A percentile compares a stretch with the other conserved stretches of the same genome.
phyloP scores from a whole-genome alignment of 1,140 invertebrate genomes.

The Lepidotrigona ventralis region DNA sequence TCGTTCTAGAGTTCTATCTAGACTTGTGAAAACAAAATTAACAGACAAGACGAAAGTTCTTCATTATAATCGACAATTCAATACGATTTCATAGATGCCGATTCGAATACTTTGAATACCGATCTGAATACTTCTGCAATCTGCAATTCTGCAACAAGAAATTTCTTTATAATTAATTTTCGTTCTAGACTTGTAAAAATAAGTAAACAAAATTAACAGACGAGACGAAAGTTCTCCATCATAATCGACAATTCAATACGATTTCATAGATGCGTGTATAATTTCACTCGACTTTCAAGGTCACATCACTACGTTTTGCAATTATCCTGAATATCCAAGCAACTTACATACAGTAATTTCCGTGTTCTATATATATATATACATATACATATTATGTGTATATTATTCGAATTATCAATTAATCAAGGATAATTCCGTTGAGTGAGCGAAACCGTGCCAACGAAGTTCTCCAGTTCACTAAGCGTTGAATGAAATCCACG shows the following conservation, averaged over 20 bases:
- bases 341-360: not conserved
- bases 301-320: not conserved
- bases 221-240: not conserved
- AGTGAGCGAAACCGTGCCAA: not conserved
- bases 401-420: not conserved
- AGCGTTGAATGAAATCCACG: slow-evolving; percentile 8
- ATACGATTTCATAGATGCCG: not conserved
- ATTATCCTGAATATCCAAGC: not conserved
- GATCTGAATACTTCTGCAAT: too few relatives aligned
- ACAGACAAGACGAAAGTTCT: not conserved
- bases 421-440: not conserved
- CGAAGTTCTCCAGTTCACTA: slow-evolving; percentile 18
- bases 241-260: not conserved
- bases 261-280: not conserved
- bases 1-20: too few relatives aligned
- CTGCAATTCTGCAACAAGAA: too few relatives aligned
- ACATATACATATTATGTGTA: not conserved
- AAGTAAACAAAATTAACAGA: too few relatives aligned
- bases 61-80: not conserved
- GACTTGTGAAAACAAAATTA: too few relatives aligned
- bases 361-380: too few relatives aligned
- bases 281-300: not conserved
- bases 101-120: too few relatives aligned
- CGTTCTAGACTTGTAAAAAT: too few relatives aligned
- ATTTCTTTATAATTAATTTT: too few relatives aligned